These are phyloP conservation scores for Cheirogaleus medius DNA, from an alignment of 2,113 vertebrate genomes.

Conservation along the genomic window DNA sequence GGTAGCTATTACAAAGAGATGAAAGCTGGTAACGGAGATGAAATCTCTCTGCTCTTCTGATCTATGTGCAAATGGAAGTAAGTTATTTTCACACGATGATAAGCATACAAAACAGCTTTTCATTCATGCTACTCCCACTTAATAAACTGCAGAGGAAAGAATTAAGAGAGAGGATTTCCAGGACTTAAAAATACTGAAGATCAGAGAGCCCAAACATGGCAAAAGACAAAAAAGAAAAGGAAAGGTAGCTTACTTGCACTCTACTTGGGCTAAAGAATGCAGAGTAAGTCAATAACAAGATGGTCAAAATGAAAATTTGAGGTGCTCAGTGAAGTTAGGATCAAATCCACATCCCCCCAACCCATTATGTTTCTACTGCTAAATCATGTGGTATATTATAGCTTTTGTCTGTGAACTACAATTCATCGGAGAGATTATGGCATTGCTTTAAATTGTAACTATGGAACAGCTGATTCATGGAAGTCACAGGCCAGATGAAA, in stretches of 20 bases:
- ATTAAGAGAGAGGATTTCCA: not conserved
- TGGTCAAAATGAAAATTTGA: not conserved
- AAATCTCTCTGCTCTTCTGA: not conserved
- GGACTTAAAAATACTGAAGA: not conserved
- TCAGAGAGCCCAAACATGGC: not conserved
- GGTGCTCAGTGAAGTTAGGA: not conserved
- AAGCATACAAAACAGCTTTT: not conserved
- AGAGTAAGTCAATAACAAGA: not conserved
- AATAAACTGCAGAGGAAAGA: not conserved
- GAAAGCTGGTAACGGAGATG: not conserved
- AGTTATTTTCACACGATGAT: not conserved
- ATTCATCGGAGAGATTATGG: not conserved
- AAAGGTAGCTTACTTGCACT: not conserved
- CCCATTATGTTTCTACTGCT: not conserved
- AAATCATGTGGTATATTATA: not conserved
- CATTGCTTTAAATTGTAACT: slow-evolving; percentile 3
- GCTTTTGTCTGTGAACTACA: not conserved
- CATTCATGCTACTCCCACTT: not conserved
- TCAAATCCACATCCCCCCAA: not conserved
- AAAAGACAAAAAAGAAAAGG: too few relatives aligned
- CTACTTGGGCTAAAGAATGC: not conserved
- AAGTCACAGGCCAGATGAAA: not conserved
- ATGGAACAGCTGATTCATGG: not conserved
- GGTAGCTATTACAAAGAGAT: accelerated
- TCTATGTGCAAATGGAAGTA: not conserved